Evolutionary conservation across 2,888 invertebrate species (phyloP).

Genomic region (Pocota personata): DNA sequence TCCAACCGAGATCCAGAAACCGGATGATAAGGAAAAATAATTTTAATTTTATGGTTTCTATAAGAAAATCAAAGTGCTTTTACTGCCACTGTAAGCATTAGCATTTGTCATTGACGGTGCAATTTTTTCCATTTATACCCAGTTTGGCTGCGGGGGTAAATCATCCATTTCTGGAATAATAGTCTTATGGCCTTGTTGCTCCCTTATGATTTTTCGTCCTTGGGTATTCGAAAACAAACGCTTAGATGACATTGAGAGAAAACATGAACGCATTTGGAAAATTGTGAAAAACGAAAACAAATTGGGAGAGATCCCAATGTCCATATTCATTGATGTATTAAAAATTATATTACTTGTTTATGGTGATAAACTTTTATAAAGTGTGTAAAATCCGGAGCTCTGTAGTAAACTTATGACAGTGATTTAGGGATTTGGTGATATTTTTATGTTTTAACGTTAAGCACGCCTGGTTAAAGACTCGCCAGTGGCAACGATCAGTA

Average conservation of each 20-base stretch:
- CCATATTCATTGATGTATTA: background rate
- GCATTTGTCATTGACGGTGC: constrained; percentile 55
- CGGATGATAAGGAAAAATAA: constrained; percentile 53
- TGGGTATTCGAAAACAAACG: constrained; percentile 25
- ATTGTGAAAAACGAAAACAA: background rate
- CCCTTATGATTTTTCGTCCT: constrained; percentile 40
- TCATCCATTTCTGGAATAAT: constrained; percentile 1
- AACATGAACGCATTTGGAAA: constrained; percentile 12
- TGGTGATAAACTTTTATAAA: background rate
- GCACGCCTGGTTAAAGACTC: too few relatives aligned
- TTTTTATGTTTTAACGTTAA: too few relatives aligned
- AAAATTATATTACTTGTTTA: background rate
- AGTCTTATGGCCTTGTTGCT: constrained; percentile 36
- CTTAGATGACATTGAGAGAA: constrained; percentile 11
- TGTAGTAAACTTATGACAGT: too few relatives aligned
- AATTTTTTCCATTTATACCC: constrained; percentile 19
- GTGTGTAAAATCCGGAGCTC: too few relatives aligned
- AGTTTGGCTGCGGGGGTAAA: constrained; percentile 6
- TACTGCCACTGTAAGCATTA: constrained; percentile 26
- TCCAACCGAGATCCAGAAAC: constrained; percentile 29
- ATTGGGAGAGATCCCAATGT: background rate
- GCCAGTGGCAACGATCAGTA: too few relatives aligned
- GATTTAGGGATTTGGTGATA: too few relatives aligned
- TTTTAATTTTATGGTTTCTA: constrained; percentile 59
- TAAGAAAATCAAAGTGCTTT: constrained; percentile 50